Evolutionary conservation across 1,140 invertebrate species (phyloP), one percentile per base, ranked within the genome.

Genomic region (Heliconius congener): DNA sequence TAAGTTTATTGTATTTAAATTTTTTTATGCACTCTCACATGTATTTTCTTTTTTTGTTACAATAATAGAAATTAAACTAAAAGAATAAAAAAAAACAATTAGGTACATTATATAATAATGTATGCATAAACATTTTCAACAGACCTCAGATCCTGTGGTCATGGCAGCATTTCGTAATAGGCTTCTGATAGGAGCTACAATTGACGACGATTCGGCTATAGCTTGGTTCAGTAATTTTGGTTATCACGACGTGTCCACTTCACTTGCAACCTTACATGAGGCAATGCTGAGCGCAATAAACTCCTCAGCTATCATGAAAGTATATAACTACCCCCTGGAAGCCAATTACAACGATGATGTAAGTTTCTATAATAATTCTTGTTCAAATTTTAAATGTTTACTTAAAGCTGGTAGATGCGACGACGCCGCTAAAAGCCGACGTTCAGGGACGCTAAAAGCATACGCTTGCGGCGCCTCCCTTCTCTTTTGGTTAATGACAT

Each of bases 181-280:
- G 16, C 39, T 94, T 19, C 71, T 94, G 30, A 87, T 90, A 8
- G 93, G 93, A 0, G 91, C 91, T 0, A 91, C 91, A 4, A 88
- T 94, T 39, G 74, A 80, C n/a, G 89, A 94, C 27, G 74, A 83
- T 19, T 74, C 83, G 0, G 92, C 87, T 0, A 90, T 85, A 0
- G 90, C 90, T 0, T 94, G 92, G 92, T 94, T 93, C 84, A 94
- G 92, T 74, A 93, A 93, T 75, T 94, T 94, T 74, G 91, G 87
- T 0, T 93, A 90, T 81, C 93, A 94, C 79, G 92, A 93, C 73
- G 87, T 94, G 1, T 89, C 91, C 0, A 90, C 85, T 2, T 92
- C 92, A 4, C 81, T 94, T 1, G 86, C 89, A 1, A 83, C 87
- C 0, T 57, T 94, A 8, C 90, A 94, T 78, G 74, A 83, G 0